These are phyloP conservation scores for Paramormyrops hopkinsi DNA, from an alignment of 2,797 vertebrate genomes.

Conservation along the genomic window DNA sequence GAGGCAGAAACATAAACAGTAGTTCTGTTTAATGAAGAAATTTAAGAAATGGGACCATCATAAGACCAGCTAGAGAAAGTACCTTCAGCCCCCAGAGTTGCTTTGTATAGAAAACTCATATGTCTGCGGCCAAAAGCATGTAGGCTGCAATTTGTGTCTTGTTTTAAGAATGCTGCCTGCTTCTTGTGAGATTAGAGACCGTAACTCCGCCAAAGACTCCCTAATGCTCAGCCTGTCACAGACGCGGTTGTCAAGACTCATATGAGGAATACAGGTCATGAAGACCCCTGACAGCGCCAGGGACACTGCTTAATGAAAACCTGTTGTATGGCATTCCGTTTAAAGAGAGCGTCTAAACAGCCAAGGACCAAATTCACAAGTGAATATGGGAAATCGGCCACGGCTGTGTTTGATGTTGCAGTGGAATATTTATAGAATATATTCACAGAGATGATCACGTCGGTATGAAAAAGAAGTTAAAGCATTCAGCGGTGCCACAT, in stretches of 20 bases:
- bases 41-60: background rate
- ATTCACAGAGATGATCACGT: background rate
- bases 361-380: background rate
- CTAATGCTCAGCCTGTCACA: background rate
- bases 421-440: constrained; percentile 9
- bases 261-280: background rate
- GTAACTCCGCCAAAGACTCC: background rate
- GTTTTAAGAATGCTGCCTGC: constrained; percentile 11
- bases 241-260: background rate
- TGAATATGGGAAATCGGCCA: background rate
- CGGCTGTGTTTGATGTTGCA: background rate
- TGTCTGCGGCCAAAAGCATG: constrained; percentile 10
- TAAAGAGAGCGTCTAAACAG: background rate
- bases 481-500: background rate
- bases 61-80: constrained; percentile 9
- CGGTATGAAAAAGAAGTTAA: background rate
- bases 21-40: background rate
- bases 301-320: background rate
- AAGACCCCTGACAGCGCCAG: background rate
- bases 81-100: constrained; percentile 8
- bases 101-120: constrained; percentile 20
- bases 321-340: background rate
- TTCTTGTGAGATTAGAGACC: background rate
- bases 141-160: constrained; percentile 12
- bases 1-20: background rate